Evolutionary conservation across 92 coral and sea anemone genomes (phyloP).

Genomic region (Scolanthus callimorphus): DNA sequence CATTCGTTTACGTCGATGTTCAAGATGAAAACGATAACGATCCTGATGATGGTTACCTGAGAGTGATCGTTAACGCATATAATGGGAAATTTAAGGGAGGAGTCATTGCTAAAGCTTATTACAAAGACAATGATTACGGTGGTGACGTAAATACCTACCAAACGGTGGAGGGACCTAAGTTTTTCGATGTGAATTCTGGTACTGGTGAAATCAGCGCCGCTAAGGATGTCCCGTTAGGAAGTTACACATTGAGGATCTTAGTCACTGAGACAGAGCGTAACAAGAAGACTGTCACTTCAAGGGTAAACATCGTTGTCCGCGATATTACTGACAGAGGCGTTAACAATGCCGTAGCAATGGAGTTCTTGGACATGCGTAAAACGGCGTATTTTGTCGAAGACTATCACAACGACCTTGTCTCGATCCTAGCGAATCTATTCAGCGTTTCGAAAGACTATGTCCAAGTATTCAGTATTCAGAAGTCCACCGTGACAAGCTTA

Average conservation of each 20-base stretch:
- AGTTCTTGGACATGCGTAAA: slow-evolving; percentile 54
- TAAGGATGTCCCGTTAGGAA: slow-evolving; percentile 44
- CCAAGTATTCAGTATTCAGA: slow-evolving; percentile 78
- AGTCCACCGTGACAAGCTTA: slow-evolving; percentile 30
- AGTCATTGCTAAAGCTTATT: slow-evolving; percentile 79
- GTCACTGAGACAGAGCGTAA: slow-evolving; percentile 50
- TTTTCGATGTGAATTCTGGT: slow-evolving; percentile 45
- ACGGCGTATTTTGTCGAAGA: slow-evolving; percentile 55
- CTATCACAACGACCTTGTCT: slow-evolving; percentile 22
- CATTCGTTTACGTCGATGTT: slow-evolving; percentile 57
- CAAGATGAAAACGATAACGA: slow-evolving; percentile 65
- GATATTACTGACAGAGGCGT: slow-evolving; percentile 50
- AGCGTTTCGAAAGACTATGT: slow-evolving; percentile 22
- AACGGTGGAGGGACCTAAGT: slow-evolving; percentile 32
- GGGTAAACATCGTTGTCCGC: slow-evolving; percentile 48
- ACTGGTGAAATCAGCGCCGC: slow-evolving; percentile 68
- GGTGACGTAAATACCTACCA: slow-evolving; percentile 70
- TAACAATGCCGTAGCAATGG: slow-evolving; percentile 64
- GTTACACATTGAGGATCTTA: slow-evolving; percentile 37
- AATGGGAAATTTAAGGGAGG: slow-evolving; percentile 80
- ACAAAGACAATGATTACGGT: slow-evolving; percentile 67
- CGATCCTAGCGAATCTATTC: slow-evolving; percentile 28
- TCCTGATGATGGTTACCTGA: slow-evolving; percentile 67
- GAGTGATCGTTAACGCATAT: slow-evolving; percentile 73
- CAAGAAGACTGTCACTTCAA: slow-evolving; percentile 63